Percentiles rank a stretch among this genome's conserved stretches.
Conservation (phyloP, 1,140 invertebrate genomes). For the Dinoponera quadriceps region DNA sequence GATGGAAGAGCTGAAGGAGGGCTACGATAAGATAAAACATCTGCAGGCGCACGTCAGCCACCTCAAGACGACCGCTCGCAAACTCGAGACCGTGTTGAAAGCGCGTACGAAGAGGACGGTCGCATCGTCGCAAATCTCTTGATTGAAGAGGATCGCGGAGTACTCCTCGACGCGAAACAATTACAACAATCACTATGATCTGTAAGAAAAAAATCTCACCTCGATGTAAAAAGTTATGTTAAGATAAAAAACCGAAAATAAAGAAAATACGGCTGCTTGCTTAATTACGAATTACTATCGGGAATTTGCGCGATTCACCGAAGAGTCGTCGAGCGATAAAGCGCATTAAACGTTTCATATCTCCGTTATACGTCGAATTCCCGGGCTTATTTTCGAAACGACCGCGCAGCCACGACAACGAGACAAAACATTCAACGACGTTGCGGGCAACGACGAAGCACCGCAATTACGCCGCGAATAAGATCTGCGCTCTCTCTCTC, state of each 20-base stretch:
- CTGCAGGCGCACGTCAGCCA: background rate
- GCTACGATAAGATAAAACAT: conserved; percentile 32
- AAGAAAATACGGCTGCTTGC: no score
- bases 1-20: conserved; percentile 12
- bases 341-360: background rate
- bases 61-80: background rate
- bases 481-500: background rate
- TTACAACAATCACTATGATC: no score
- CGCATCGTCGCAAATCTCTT: no score
- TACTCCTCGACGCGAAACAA: no score
- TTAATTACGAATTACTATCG: no score
- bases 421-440: conserved; percentile 11
- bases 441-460: background rate
- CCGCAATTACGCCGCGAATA: conserved; percentile 48
- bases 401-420: background rate
- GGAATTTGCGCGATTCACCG: no score
- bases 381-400: conserved; percentile 3
- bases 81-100: conserved; percentile 3
- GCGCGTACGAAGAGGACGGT: background rate
- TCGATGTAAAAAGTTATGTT: no score
- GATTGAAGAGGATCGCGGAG: no score
- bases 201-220: no score
- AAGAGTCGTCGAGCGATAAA: no score
- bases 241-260: no score
- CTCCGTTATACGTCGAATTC: background rate